phyloP scores from a whole-genome alignment of 2,797 vertebrate genomes.

The Sebastes jordani region DNA sequence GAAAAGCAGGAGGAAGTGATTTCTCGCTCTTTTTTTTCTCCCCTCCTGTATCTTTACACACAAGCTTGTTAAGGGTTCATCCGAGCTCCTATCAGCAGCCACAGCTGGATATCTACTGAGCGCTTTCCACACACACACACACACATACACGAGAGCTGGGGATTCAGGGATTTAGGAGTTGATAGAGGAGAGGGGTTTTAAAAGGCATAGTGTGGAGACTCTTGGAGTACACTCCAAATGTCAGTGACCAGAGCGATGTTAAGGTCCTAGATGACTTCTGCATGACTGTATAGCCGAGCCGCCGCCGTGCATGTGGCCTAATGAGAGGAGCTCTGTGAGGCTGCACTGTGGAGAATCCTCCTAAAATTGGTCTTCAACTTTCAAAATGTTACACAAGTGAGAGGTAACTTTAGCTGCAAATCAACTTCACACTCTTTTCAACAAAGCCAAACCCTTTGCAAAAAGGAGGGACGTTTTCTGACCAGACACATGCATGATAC shows the following conservation, averaged over 20 bases:
- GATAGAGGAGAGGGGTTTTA: constrained; percentile 47
- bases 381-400: constrained; percentile 70
- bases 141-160: not conserved
- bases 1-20: constrained; percentile 26
- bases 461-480: constrained; percentile 1
- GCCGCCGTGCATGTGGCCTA: constrained; percentile 51
- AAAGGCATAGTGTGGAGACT: constrained; percentile 55
- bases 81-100: constrained; percentile 49
- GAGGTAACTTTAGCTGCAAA: constrained; percentile 69
- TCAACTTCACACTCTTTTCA: constrained; percentile 61
- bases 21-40: constrained; percentile 4
- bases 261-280: constrained; percentile 64
- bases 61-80: constrained; percentile 59
- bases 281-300: constrained; percentile 47
- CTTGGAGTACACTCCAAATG: constrained; percentile 55
- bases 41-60: constrained; percentile 42
- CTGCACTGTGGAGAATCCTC: constrained; percentile 74
- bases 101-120: constrained; percentile 58
- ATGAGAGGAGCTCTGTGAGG: constrained; percentile 59
- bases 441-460: constrained; percentile 48
- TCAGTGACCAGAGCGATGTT: constrained; percentile 58
- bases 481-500: not conserved
- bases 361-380: constrained; percentile 77
- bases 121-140: constrained; percentile 21
- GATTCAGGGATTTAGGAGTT: constrained; percentile 57